phyloP scores from a whole-genome alignment of 2,797 vertebrate genomes.

The Echeneis naucrates region DNA sequence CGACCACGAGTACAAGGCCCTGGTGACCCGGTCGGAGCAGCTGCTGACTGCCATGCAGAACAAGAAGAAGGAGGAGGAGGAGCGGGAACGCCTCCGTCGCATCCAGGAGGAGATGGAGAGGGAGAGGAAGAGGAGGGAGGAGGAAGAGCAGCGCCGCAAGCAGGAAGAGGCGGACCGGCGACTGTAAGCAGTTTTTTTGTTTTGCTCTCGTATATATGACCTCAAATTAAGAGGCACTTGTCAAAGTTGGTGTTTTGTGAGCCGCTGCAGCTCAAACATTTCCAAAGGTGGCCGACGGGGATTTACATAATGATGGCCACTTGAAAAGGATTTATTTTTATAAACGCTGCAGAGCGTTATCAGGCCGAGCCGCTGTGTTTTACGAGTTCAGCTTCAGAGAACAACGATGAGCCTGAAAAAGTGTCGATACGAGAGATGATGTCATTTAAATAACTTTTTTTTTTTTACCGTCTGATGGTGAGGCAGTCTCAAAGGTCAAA shows the following conservation, averaged over 20 bases:
- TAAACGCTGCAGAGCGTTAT: slow-evolving; percentile 9
- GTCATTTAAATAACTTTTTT: not conserved
- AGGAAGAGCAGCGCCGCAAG: slow-evolving; percentile 87
- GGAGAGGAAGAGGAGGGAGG: slow-evolving; percentile 90
- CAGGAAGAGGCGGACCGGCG: slow-evolving; percentile 92
- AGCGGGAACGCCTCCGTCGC: slow-evolving; percentile 89
- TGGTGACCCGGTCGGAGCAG: slow-evolving; percentile 91
- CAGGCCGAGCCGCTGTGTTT: not conserved
- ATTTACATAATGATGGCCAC: slow-evolving; percentile 39
- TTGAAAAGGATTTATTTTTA: slow-evolving; percentile 6
- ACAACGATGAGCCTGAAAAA: not conserved
- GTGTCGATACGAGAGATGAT: not conserved
- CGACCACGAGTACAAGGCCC: slow-evolving; percentile 87
- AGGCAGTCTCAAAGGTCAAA: not conserved
- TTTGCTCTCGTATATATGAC: not conserved
- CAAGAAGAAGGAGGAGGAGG: slow-evolving; percentile 96
- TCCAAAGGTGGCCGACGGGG: not conserved
- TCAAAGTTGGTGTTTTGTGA: not conserved
- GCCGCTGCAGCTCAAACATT: slow-evolving; percentile 11
- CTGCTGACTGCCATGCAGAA: slow-evolving; percentile 92
- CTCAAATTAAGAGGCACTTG: slow-evolving; percentile 8
- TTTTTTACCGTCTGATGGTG: not conserved
- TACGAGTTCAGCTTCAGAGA: not conserved
- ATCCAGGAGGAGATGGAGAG: slow-evolving; percentile 97
- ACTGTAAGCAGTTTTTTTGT: slow-evolving; percentile 84